Conservation (phyloP, 2,888 invertebrate genomes). For the Phaedon cochleariae region DNA sequence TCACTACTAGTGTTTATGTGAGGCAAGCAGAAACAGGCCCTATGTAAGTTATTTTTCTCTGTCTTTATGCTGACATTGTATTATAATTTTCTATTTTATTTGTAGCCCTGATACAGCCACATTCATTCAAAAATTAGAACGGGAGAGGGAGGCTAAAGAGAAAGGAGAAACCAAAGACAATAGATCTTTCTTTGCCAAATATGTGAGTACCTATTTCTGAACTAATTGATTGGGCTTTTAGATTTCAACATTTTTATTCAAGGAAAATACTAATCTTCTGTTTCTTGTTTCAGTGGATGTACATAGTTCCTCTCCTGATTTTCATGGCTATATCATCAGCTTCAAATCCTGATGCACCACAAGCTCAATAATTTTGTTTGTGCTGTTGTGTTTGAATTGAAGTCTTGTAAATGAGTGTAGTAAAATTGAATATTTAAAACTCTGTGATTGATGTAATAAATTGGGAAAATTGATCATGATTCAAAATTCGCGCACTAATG, state of each 20-base stretch:
- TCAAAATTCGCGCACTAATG: too few species aligned
- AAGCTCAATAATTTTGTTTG: constrained; percentile 33
- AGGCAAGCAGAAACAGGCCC: constrained; percentile 85
- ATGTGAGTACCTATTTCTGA: constrained; percentile 76
- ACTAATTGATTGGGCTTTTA: too few species aligned
- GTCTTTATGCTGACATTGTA: background rate
- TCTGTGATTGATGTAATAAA: too few species aligned
- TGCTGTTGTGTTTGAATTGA: background rate
- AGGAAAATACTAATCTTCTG: constrained; percentile 10
- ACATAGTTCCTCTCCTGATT: constrained; percentile 92
- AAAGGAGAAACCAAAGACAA: constrained; percentile 92
- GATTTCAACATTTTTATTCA: too few species aligned
- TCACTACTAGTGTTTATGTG: constrained; percentile 82
- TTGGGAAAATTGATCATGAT: too few species aligned
- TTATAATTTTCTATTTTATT: constrained; percentile 17
- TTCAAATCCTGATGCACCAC: constrained; percentile 75
- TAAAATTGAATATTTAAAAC: too few species aligned
- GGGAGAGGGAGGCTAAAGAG: constrained; percentile 89
- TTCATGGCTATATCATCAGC: constrained; percentile 90
- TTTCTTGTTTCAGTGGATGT: constrained; percentile 91
- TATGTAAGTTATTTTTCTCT: constrained; percentile 64
- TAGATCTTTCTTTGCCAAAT: constrained; percentile 96
- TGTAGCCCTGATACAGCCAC: constrained; percentile 91
- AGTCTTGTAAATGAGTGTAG: too few species aligned
- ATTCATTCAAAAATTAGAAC: constrained; percentile 92